Evolutionary conservation across 1,140 invertebrate genomes (phyloP), one percentile per base, ranked within the genome.

Genomic region (Euschistus heros): DNA sequence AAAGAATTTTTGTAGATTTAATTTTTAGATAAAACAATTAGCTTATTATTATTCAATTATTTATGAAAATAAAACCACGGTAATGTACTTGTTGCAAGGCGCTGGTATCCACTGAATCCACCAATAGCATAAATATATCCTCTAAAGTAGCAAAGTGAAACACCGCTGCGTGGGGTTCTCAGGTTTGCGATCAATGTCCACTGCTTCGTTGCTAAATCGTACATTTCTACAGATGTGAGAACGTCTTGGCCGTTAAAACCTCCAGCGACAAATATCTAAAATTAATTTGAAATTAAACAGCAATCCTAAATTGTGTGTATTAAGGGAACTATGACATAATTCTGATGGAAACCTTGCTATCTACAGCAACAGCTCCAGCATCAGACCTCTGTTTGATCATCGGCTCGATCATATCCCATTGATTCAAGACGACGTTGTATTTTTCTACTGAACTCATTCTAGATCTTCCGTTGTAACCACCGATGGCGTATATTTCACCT

Each of bases 391-490:
- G 84, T 65, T 83, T 79, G 67, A 86, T 83, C 92, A 95, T 94
- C 0, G 85, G 80, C 0, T 84, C 79, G 24, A 94, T 86, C 65
- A 90, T 78, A 20, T 89, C 86, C 92, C 92, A 95, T 72, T 88
- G 86, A 71, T 89, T 85, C 63, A 79, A 81, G 18, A 78, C 75
- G 2, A 85, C 84, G 70, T 87, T 83, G 74, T 87, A 90, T 26
- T 82, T 76, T 72, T 89, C 87, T 0, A 81, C 86, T 2, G 85
- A 86, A 68, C 80, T 86, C 37, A 73, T 59, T 37, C 37, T 33
- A 65, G 84, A 83, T 67, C 86, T 84, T 17, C 91, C 90, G 75
- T 94, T 90, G 75, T 90, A 94, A 1, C 92, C 92, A 15, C 91
- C 89, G 75, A 93, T 85, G 0, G 90, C 89, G 75, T 92, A 93